Conservation (phyloP, 2,888 invertebrate species). For the Drosophila emarginata region DNA sequence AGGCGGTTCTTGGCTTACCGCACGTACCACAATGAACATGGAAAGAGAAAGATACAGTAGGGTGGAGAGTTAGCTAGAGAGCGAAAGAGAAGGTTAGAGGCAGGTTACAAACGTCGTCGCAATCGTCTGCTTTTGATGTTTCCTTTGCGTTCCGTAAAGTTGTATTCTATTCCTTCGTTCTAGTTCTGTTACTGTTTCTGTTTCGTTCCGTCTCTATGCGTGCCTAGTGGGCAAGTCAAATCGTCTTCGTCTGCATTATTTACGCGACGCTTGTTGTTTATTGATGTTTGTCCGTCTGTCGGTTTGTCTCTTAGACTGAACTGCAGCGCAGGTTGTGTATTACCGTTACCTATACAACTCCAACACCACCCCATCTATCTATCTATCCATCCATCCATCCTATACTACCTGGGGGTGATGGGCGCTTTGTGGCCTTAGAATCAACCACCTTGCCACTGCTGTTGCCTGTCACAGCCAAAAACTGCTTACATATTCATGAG, state of each 20-base stretch:
- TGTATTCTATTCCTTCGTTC: background rate
- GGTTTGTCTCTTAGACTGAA: constrained; percentile 21
- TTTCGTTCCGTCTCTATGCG: constrained; percentile 46
- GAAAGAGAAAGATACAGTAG: background rate
- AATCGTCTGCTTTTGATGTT: constrained; percentile 60
- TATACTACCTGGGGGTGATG: constrained; percentile 4
- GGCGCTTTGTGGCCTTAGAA: constrained; percentile 19
- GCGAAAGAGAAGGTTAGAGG: background rate
- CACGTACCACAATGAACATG: constrained; percentile 46
- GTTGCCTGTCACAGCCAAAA: constrained; percentile 34
- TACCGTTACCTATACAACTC: constrained; percentile 55
- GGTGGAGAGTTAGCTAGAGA: too few relatives aligned
- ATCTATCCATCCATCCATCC: constrained; percentile 22
- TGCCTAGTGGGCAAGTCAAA: constrained; percentile 64
- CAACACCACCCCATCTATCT: constrained; percentile 7
- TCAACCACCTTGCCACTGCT: constrained; percentile 19
- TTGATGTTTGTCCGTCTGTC: constrained; percentile 68
- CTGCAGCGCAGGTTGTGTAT: constrained; percentile 30
- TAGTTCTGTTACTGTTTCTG: background rate
- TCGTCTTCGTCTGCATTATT: constrained; percentile 67
- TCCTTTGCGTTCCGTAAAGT: background rate
- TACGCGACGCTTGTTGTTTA: constrained; percentile 74
- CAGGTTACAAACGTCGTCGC: constrained; percentile 15
- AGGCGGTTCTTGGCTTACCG: constrained; percentile 40
- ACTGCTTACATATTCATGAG: constrained; percentile 78